Base-by-base conservation (phyloP, 1,140 invertebrate species). In the Mya arenaria region DNA sequence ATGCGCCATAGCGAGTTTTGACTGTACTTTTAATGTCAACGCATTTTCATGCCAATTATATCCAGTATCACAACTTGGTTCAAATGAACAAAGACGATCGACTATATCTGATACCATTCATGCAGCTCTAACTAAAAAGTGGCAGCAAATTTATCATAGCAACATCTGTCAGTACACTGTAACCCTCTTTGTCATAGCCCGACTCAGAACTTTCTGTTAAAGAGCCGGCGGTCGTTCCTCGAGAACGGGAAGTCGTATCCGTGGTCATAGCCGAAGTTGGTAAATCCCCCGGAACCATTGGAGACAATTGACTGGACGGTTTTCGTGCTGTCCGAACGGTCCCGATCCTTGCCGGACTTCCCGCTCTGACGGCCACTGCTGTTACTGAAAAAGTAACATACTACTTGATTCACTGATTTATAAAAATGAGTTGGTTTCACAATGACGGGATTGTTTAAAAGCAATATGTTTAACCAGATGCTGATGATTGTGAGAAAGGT, bases 241-340 rank as follows among this genome's bases (percentile, higher is more conserved):
- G 52, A 68, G 44, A 66, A 79, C 1, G 77, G 77, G 34, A 58
- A 79, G 13, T 79, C 77, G 48, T 66, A 79, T 15, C 48, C 48
- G 44, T 79, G 41, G n/a, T 79, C 77, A 52, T 79, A 79, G 15
- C 77, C 77, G 60, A 66, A 79, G 65, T 79, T 79, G 0, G 77
- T 79, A 32, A 60, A 79, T 17, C 77, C 65, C 56, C 36, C 56
- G 10, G 77, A 79, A 10, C 41, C 34, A n/a, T 69, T 79, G 5
- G 63, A 69, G 30, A 55, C 68, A 19, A 65, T 79, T 6, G 77
- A 79, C 36, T 69, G 63, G 1, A 79, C 48, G 0, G 85, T 87
- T 71, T 83, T 81, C 10, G 83, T 85, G 39, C 83, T 85, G 37
- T 87, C 85, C 3, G 85, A 87, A 19, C 85, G 65, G n/a, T 85